Conservation (phyloP, 2,113 vertebrate genomes). For the Cinclus cinclus region DNA sequence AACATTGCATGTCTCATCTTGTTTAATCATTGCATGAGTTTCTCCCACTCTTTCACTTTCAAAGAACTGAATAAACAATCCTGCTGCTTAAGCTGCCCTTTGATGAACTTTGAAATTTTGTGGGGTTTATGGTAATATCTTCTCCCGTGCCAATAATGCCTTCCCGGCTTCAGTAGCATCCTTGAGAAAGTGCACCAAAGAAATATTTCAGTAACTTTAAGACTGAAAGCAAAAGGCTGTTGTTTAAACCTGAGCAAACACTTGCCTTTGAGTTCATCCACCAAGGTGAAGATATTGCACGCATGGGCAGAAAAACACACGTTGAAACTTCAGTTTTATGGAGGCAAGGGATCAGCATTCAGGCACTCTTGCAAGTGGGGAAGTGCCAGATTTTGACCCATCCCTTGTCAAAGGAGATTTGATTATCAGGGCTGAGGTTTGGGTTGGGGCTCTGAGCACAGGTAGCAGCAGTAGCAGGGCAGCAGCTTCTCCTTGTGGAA, state of each 20-base stretch:
- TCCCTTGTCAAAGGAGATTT: neutral
- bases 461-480: neutral
- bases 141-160: neutral
- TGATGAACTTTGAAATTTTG: neutral
- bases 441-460: neutral
- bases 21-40: neutral
- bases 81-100: neutral
- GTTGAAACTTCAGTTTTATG: neutral
- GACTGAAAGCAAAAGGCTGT: neutral
- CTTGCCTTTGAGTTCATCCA: neutral
- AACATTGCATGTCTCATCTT: neutral
- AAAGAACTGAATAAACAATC: neutral
- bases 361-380: neutral
- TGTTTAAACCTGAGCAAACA: neutral
- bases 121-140: neutral
- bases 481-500: neutral
- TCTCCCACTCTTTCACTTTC: neutral
- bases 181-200: neutral
- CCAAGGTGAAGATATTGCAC: neutral
- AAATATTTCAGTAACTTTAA: neutral
- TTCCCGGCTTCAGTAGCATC: neutral
- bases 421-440: rapidly evolving
- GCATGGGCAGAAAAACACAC: neutral
- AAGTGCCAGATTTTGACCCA: neutral
- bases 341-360: neutral